Evolutionary conservation across 2,888 invertebrate species (phyloP), one percentile per base, ranked within the genome.

Genomic region (Allophyes oxyacanthae): DNA sequence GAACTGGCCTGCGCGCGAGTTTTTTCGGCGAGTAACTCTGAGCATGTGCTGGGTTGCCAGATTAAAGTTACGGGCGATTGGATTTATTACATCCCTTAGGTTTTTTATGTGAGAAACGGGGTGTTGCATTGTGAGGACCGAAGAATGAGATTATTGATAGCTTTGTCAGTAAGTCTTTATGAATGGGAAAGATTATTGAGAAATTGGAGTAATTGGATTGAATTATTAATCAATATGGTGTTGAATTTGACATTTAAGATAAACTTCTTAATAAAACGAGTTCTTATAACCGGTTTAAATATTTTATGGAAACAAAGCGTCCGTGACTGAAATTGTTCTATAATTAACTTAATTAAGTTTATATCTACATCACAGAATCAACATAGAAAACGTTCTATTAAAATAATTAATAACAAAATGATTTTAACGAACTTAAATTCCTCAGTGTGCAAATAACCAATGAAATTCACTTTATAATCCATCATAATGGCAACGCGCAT

Each of bases 21-120:
- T 91, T 92, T 92, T 93, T 92, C 86, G 91, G 84, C 82, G 79
- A 76, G 83, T 79, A 80, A 82, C 84, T 77, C 81, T 59, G 63
- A 64, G 73, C 80, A 76, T 81, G 82, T 60, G 69, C 62, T 63
- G 83, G 76, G 83, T 86, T 88, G 75, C 86, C 82, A 81, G 81
- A 72, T 78, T 69, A 62, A 62, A 64, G 64, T 62, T 53, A 64
- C 65, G 71, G 48, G 15, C 32, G 32, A 64, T 28, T 70, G 65
- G 59, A 71, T 66, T 70, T 64, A 70, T 70, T 70, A 64, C 66
- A 66, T 70, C 66, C 66, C 69, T 55, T 51, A 42, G 37, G 48
- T 72, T 54, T 58, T 62, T 72, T 68, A 57, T 62, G 49, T 62
- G 48, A 36, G 67, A 59, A 48, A 33, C 10, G 30, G 50, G 62